These are phyloP conservation scores for Odontophorus gujanensis DNA, from an alignment of 2,113 vertebrate species.

Conservation along the genomic window DNA sequence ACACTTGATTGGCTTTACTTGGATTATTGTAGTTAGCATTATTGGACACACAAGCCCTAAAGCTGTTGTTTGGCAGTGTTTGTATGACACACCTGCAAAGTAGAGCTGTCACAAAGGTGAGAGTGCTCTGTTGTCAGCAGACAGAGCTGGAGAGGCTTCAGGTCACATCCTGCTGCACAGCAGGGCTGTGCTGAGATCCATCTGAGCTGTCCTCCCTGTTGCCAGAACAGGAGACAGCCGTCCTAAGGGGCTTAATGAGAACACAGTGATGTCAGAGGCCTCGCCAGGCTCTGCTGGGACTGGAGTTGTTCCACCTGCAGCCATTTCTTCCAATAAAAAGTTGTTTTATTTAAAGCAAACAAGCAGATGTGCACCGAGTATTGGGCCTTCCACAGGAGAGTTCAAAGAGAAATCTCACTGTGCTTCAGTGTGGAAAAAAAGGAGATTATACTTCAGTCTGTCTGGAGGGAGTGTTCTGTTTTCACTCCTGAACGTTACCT, in stretches of 20 bases:
- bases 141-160: background rate
- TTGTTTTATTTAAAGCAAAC: background rate
- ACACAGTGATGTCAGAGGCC: background rate
- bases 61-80: background rate
- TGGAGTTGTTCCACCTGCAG: background rate
- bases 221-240: background rate
- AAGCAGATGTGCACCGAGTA: background rate
- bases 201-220: background rate
- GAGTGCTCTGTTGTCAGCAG: background rate
- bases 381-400: background rate
- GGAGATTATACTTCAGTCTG: background rate
- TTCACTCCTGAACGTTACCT: background rate
- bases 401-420: background rate
- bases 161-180: background rate
- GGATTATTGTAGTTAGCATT: background rate
- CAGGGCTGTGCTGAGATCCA: accelerated
- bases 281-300: background rate
- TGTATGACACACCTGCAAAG: background rate
- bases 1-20: background rate
- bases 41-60: background rate
- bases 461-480: background rate
- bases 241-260: background rate
- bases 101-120: background rate
- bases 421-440: background rate
- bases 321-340: background rate